These are phyloP conservation scores for Chymomyza costata DNA, from an alignment of 1,140 invertebrate species.

Conservation along the genomic window DNA sequence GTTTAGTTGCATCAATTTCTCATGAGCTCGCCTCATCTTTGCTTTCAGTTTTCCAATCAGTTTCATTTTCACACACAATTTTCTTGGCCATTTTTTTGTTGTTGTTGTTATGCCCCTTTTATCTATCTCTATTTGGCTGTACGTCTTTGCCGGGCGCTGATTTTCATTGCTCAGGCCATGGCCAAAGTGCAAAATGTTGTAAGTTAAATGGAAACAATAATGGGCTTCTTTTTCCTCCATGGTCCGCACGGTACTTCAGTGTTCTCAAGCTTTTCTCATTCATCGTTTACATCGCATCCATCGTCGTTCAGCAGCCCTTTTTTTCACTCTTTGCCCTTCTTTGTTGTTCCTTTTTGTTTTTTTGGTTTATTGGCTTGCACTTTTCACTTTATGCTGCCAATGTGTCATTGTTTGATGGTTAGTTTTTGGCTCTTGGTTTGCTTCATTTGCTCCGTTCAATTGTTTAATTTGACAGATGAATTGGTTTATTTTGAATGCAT, in stretches of 20 bases:
- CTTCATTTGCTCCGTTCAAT: background rate
- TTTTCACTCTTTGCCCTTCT: background rate
- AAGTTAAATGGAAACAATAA: conserved; percentile 73
- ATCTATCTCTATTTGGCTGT: conserved; percentile 56
- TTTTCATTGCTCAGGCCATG: conserved; percentile 32
- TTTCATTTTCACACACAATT: conserved; percentile 63
- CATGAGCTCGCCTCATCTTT: conserved; percentile 4
- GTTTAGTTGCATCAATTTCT: conserved; percentile 36
- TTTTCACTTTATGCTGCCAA: conserved; percentile 2
- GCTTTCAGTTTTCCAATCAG: conserved; percentile 47
- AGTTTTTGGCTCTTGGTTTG: background rate
- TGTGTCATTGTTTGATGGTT: background rate
- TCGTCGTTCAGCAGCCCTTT: background rate
- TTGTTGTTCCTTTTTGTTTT: background rate
- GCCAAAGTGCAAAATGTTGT: conserved; percentile 68
- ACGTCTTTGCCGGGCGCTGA: conserved; percentile 11
- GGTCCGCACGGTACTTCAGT: conserved; percentile 10
- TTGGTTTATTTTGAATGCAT: background rate
- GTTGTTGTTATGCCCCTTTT: conserved; percentile 21
- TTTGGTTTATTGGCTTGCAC: background rate
- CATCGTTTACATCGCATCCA: conserved; percentile 1
- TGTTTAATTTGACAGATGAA: conserved; percentile 7
- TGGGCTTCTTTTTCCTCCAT: conserved; percentile 31
- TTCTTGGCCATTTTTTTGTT: conserved; percentile 54
- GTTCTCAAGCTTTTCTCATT: background rate